Conservation (phyloP, 1,140 invertebrate genomes). For the Drosophila sturtevanti region DNA sequence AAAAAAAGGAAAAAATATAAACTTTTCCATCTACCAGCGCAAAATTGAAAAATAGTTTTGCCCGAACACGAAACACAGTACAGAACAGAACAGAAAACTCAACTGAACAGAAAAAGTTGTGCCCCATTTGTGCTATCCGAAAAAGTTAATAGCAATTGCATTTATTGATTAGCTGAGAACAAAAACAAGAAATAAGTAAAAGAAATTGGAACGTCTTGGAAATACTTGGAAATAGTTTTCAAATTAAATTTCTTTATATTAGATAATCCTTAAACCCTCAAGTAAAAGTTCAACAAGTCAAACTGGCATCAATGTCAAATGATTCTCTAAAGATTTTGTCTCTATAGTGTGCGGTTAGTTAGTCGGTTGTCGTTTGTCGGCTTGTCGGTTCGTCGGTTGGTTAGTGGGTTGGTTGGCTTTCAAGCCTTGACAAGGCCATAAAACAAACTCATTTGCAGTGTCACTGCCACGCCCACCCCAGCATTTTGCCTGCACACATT, state of each 20-base stretch:
- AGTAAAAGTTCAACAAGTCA: constrained; percentile 53
- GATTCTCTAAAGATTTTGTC: constrained; percentile 12
- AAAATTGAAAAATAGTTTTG: constrained; percentile 77
- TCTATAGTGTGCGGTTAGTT: constrained; percentile 4
- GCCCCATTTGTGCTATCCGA: constrained; percentile 15
- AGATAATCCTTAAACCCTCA: constrained; percentile 4
- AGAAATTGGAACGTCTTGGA: constrained; percentile 12
- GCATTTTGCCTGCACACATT: constrained; percentile 1
- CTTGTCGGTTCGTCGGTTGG: constrained; percentile 13
- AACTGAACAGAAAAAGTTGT: constrained; percentile 34
- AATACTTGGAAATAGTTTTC: background rate
- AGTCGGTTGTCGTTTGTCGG: constrained; percentile 2
- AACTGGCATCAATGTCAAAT: constrained; percentile 49
- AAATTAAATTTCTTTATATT: constrained; percentile 6
- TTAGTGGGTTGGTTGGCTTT: constrained; percentile 40
- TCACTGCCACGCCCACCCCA: constrained; percentile 41
- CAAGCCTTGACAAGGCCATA: constrained; percentile 42
- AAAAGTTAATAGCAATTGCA: constrained; percentile 56
- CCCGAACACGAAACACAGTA: constrained; percentile 24
- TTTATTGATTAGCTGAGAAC: constrained; percentile 61
- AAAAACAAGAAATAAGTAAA: background rate
- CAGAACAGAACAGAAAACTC: constrained; percentile 3
- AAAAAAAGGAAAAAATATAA: no score
- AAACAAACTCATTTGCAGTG: constrained; percentile 45
- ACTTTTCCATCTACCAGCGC: constrained; percentile 34